These are phyloP conservation scores for Antigone vipio DNA, from an alignment of 2,113 vertebrate genomes.

Conservation along the genomic window DNA sequence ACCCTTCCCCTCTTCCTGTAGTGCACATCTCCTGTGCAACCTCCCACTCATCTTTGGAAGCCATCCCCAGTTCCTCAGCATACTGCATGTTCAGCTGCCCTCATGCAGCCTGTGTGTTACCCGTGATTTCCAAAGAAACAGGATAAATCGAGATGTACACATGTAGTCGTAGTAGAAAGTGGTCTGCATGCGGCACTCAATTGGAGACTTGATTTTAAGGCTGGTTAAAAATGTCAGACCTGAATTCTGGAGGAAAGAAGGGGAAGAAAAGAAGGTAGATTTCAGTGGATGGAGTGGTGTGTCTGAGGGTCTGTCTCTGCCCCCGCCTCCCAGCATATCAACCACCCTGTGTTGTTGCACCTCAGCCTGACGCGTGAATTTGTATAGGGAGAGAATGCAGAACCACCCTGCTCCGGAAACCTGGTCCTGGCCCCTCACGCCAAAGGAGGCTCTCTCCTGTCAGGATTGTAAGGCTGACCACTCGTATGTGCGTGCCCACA, in stretches of 20 bases:
- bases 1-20: not conserved
- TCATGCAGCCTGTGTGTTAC: constrained; percentile 30
- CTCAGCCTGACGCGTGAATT: not conserved
- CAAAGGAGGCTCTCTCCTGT: not conserved
- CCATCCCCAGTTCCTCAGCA: not conserved
- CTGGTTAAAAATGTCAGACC: constrained; percentile 49
- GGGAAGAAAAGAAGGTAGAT: not conserved
- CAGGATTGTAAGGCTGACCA: not conserved
- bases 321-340: not conserved
- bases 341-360: not conserved
- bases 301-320: not conserved
- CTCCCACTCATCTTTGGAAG: not conserved
- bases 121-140: constrained; percentile 39
- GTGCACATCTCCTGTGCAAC: not conserved
- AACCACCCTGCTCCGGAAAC: not conserved
- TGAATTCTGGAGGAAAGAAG: constrained; percentile 34
- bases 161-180: constrained; percentile 30
- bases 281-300: not conserved
- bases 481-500: accelerated
- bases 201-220: constrained; percentile 56
- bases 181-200: constrained; percentile 28
- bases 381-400: not conserved
- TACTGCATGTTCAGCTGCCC: not conserved
- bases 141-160: constrained; percentile 35
- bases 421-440: not conserved